Conservation (phyloP, 1,140 invertebrate species). For the Drosophila chauvacae region DNA sequence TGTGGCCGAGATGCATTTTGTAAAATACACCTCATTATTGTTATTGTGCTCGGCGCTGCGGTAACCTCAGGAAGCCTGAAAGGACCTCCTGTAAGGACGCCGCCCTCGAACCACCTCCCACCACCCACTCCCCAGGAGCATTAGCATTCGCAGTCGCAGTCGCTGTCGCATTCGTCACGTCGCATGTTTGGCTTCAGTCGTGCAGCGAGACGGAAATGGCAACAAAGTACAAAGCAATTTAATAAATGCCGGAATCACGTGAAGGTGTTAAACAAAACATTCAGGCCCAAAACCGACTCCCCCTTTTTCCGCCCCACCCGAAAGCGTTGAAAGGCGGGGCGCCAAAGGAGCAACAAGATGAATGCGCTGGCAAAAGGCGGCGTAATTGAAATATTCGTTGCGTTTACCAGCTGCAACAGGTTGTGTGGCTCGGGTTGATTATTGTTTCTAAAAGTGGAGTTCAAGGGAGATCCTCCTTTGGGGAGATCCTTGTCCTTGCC, state of each 20-base stretch:
- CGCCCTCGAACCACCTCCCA: no score
- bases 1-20: slow-evolving; percentile 55
- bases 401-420: slow-evolving; percentile 18
- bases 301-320: background rate
- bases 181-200: slow-evolving; percentile 72
- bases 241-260: slow-evolving; percentile 83
- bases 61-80: slow-evolving; percentile 11
- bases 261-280: slow-evolving; percentile 82
- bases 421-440: background rate
- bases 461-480: background rate
- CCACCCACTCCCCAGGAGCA: background rate
- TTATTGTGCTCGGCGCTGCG: slow-evolving; percentile 49
- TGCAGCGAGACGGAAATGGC: slow-evolving; percentile 76
- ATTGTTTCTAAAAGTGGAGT: background rate
- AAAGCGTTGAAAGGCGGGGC: background rate
- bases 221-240: slow-evolving; percentile 82
- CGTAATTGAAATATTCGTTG: slow-evolving; percentile 55
- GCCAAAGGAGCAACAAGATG: slow-evolving; percentile 36
- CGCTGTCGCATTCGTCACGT: slow-evolving; percentile 70
- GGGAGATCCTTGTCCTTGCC: background rate
- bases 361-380: background rate
- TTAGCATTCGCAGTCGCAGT: slow-evolving; percentile 19
- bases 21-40: slow-evolving; percentile 75
- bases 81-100: background rate
- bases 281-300: slow-evolving; percentile 38